Evolutionary conservation across 1,140 invertebrate species (phyloP), one percentile per base, ranked within the genome.

Genomic region (Anoplophora glabripennis): DNA sequence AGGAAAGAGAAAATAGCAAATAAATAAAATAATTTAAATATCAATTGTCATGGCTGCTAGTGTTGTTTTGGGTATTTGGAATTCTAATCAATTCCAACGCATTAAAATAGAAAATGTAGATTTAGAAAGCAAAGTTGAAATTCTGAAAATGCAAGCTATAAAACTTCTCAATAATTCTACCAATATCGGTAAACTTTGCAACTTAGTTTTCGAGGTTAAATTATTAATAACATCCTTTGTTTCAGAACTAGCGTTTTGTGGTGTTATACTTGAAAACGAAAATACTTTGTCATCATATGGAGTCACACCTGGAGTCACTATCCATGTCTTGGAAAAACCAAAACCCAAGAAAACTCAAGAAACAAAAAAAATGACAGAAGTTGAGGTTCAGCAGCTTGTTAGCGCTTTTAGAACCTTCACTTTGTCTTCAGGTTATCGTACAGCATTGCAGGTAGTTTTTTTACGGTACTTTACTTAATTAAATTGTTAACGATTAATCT

Each of bases 231-330:
- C 11, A 65, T 71, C 44, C 37, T 59, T 66, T 63, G 34, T 57
- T 28, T 3, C 21, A 83, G 82, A 82, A 70, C 69, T 84, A 12
- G 73, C 79, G 55, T 83, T 80, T 61, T 80, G 79, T 66, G 82
- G 82, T 9, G 74, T 76, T 60, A 70, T 81, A 42, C 64, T 84
- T 2, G 78, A 82, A 55, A 77, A 82, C 62, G 75, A 81, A 8
- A 60, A 72, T 7, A 78, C 76, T 4, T 45, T 84, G 11, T 75
- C 76, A 48, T 75, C 76, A 1, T 79, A 72, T 67, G 79, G 79
- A 9, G 57, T 84, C 35, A 81, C 80, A 66, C 66, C 71, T 66
- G 81, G 81, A 38, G 75, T 78, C 8, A 81, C 78, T 67, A 63
- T 83, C 41, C 80, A 84, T 67, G 76, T 82, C 3, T 59, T 82